A percentile compares a stretch with the other conserved stretches of the same genome.
Evolutionary conservation across 2,113 vertebrate genomes (phyloP).

Genomic region (Pseudorhombus dupliciocellatus): DNA sequence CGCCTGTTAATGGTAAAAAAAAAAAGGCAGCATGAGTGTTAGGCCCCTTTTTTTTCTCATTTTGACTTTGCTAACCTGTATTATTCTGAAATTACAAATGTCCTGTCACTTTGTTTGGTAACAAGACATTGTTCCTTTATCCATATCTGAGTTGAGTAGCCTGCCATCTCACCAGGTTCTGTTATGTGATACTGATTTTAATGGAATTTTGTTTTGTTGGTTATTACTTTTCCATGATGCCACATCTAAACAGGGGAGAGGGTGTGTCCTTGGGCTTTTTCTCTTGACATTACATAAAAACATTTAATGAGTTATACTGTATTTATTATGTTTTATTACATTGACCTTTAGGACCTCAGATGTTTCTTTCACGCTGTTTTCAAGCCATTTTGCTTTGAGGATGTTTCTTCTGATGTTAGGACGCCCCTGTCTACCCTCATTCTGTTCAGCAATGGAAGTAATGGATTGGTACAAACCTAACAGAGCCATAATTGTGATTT

Average conservation of each 20-base stretch:
- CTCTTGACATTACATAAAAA: conserved; percentile 17
- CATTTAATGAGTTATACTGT: conserved; percentile 48
- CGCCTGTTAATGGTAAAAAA: conserved; percentile 24
- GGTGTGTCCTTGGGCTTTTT: conserved; percentile 18
- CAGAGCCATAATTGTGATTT: conserved; percentile 29
- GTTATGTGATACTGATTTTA: neutral
- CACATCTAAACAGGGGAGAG: conserved; percentile 10
- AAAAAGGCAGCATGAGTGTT: neutral
- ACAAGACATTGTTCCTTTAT: neutral
- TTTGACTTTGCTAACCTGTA: conserved; percentile 5
- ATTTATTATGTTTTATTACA: conserved; percentile 67
- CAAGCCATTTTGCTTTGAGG: conserved; percentile 13
- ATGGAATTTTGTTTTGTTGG: conserved; percentile 11
- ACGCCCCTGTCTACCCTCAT: neutral
- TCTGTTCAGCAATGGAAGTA: neutral
- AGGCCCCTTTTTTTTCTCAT: neutral
- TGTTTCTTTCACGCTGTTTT: neutral
- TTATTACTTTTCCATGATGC: conserved; percentile 14
- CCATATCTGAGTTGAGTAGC: neutral
- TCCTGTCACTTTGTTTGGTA: neutral
- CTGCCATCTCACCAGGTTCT: neutral
- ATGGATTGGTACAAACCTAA: neutral
- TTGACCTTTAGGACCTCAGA: conserved; percentile 17
- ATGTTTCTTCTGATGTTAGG: neutral
- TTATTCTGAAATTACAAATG: conserved; percentile 2